phyloP scores from a whole-genome alignment of 2,888 invertebrate species.

The Tiliacea aurago region DNA sequence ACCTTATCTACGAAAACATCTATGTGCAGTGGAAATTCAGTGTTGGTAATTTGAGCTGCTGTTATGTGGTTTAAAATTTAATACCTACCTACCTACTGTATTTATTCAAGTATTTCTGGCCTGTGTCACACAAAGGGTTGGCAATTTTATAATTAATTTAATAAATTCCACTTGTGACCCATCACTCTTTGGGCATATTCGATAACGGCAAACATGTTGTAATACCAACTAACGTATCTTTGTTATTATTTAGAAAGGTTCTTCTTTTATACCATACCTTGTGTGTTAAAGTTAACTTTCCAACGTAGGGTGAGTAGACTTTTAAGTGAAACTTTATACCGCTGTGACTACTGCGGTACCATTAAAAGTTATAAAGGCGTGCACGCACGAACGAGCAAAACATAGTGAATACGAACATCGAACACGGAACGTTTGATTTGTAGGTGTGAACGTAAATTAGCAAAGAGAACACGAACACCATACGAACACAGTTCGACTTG shows the following conservation, averaged over 20 bases:
- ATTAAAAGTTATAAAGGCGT: constrained; percentile 28
- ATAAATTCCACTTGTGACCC: constrained; percentile 20
- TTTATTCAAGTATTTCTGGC: constrained; percentile 34
- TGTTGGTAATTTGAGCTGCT: constrained; percentile 22
- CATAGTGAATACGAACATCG: too few relatives aligned
- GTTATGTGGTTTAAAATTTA: constrained; percentile 35
- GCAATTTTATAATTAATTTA: constrained; percentile 32
- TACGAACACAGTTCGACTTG: too few relatives aligned
- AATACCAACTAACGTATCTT: not conserved
- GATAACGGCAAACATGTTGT: not conserved
- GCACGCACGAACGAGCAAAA: too few relatives aligned
- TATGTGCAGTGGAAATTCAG: constrained; percentile 29
- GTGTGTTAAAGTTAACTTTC: not conserved
- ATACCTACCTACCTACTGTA: constrained; percentile 27
- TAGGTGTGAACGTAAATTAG: too few relatives aligned
- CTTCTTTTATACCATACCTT: not conserved
- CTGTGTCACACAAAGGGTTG: constrained; percentile 33
- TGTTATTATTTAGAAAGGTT: not conserved
- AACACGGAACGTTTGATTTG: too few relatives aligned
- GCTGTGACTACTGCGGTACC: not conserved
- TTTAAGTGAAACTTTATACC: constrained; percentile 32
- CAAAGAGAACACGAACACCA: too few relatives aligned
- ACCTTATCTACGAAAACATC: constrained; percentile 55
- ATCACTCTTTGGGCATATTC: constrained; percentile 6
- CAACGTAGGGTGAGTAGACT: constrained; percentile 5